Base-by-base conservation (phyloP, 2,113 vertebrate species). In the Tragulus kanchil region DNA sequence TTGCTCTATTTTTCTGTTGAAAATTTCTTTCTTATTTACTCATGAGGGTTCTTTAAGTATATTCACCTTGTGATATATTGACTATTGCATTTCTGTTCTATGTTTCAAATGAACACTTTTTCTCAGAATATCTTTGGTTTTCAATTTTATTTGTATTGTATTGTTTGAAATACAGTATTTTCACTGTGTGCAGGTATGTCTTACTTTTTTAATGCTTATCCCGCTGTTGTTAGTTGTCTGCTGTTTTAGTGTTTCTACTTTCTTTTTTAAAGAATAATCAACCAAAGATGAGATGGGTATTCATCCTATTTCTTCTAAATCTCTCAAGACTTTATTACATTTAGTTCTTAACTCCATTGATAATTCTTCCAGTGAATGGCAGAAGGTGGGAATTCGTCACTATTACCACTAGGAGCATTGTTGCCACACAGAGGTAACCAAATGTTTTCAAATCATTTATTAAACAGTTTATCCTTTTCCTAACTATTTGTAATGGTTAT, bases 91-190 rank as follows among this genome's bases (percentile, higher is more conserved):
- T 52, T 90, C 23, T 91, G 6, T 45, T 56, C 56, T 12, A 71
- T 36, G 15, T 75, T 52, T 82, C 11, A 93, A 54, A 65, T 75
- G 86, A 28, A 56, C 17, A 58, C 6, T 58, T 86, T n/a, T 64
- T 91, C n/a, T 59, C 36, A 64, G 26, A 83, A 1, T 42, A 78
- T 25, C 11, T 28, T 58, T 75, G 65, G 61, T 23, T 84, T 71
- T 84, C 50, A 25, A 15, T 48, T 95, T 93, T 90, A 81, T 81
- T 93, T 93, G 59, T 67, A 67, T 75, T 56, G 21, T 23, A 26
- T 54, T 28, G 8, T 79, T 93, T 78, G 17, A 94, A 71, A 79
- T 58, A n/a, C 11, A 45, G 64, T 61, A 88, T 82, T 90, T 87
- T 58, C 54, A 82, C 10, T 79, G 8, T 56, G 26, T 69, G 15